Percentiles rank a stretch among this genome's conserved stretches.
These are phyloP conservation scores for Crocidura indochinensis DNA, from an alignment of 2,797 vertebrate species.

Conservation along the genomic window DNA sequence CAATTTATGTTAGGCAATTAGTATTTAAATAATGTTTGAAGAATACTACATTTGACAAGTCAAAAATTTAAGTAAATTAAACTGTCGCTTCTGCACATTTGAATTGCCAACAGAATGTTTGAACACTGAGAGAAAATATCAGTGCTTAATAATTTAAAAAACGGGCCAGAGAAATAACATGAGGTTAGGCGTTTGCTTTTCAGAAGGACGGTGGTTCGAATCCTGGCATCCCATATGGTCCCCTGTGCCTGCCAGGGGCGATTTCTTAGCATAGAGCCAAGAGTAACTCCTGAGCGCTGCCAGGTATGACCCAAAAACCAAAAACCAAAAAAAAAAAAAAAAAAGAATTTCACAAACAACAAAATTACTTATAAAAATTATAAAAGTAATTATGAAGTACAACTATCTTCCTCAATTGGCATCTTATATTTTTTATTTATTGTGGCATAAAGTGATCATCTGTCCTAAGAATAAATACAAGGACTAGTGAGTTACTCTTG, in stretches of 20 bases:
- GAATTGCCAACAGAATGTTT: not conserved
- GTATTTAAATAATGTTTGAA: not conserved
- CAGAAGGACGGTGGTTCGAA: no score
- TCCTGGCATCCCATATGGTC: no score
- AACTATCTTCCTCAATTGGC: not conserved
- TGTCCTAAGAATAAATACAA: not conserved
- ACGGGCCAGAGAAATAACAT: no score
- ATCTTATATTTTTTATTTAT: not conserved
- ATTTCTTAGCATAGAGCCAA: no score
- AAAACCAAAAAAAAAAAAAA: no score
- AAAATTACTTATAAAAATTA: constrained; percentile 6
- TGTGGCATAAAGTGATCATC: not conserved
- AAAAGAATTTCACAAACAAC: constrained; percentile 23
- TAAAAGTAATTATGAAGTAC: not conserved
- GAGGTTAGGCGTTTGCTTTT: no score
- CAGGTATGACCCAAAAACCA: no score
- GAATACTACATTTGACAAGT: constrained; percentile 37
- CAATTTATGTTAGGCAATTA: not conserved
- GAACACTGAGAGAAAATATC: not conserved
- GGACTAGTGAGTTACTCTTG: no score
- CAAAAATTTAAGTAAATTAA: constrained; percentile 5
- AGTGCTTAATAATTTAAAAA: no score
- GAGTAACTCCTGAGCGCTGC: no score
- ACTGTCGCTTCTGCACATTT: not conserved
- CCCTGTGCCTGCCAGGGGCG: no score